Conservation (phyloP, 2,113 vertebrate species). For the Ammodytes dubius region DNA sequence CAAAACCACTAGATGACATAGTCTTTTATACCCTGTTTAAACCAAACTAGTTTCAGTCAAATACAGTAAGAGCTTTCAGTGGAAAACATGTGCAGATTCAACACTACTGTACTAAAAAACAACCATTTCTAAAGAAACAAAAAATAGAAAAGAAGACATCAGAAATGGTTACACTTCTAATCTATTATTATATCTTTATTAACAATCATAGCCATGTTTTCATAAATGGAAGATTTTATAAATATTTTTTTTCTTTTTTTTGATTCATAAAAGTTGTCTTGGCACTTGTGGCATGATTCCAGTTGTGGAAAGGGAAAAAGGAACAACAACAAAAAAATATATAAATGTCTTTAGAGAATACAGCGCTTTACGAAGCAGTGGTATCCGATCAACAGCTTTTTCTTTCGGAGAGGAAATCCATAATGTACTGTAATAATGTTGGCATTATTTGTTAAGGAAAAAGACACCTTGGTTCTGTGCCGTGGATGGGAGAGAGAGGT, state of each 20-base stretch:
- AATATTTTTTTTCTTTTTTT: constrained; percentile 85
- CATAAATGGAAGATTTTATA: constrained; percentile 85
- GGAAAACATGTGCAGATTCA: constrained; percentile 75
- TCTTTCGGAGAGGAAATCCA: constrained; percentile 77
- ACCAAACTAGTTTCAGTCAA: constrained; percentile 81
- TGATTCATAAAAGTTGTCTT: constrained; percentile 81
- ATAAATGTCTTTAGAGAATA: constrained; percentile 68
- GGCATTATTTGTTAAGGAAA: constrained; percentile 55
- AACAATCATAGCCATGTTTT: constrained; percentile 86
- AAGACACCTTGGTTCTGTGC: constrained; percentile 63
- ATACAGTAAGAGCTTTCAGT: constrained; percentile 86
- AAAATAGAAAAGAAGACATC: constrained; percentile 75
- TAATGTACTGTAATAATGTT: constrained; percentile 67
- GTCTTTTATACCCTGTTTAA: constrained; percentile 97
- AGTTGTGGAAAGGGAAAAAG: constrained; percentile 77
- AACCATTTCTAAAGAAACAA: constrained; percentile 60
- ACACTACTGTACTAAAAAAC: constrained; percentile 67
- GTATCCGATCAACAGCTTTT: constrained; percentile 78
- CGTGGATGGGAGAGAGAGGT: constrained; percentile 51
- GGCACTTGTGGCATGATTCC: constrained; percentile 83
- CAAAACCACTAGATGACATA: constrained; percentile 88
- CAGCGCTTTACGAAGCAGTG: constrained; percentile 64
- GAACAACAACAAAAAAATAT: constrained; percentile 50
- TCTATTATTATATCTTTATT: constrained; percentile 86
- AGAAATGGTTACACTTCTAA: constrained; percentile 80